Base-by-base conservation (phyloP, 92 coral and sea anemone genomes). In the Porites cylindrica region DNA sequence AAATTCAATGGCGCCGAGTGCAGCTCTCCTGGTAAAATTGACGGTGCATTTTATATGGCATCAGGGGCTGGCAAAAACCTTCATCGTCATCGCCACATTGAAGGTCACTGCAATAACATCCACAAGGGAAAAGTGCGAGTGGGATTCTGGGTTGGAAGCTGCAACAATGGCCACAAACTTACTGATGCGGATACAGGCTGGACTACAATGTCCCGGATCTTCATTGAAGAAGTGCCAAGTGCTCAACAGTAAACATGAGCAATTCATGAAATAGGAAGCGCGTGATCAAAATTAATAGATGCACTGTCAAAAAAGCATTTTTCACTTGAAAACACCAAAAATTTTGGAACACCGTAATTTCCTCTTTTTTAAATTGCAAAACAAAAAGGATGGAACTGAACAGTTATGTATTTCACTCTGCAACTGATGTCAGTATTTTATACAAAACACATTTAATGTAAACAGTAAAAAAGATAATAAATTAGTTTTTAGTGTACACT, bases 1-100 rank as follows among this genome's bases (percentile, higher is more conserved):
- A 90, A 43, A 26, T 78, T 90, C 86, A 85, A 90, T 73, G 72
- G 82, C 77, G n/a, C 72, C 60, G 93, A 90, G 78, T 85, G 93
- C 77, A 17, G 77, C 9, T 21, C 74, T 43, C 90, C 93, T 56
- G 92, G 47, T 4, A 26, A 90, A 13, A 90, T 90, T 10, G 93
- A 90, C 51, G 93, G 86, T 21, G 72, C 78, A 6, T 67, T 83
- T 62, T 70, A 82, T 26, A 79, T 79, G 74, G 6, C 18, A 54
- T 10, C 1, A 20, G 61, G 78, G 3, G 18, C 59, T 68, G 24
- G 16, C 51, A 53, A 24, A 14, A 70, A 76, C 52, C 32, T 66
- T 50, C 73, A 70, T 23, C 79, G 74, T 60, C 90, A 90, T 65
- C 75, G 85, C 53, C 73, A 82, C 50, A 85, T 90, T 59, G 90